Evolutionary conservation across 1,140 invertebrate species (phyloP).

Genomic region (Megalopta genalis): DNA sequence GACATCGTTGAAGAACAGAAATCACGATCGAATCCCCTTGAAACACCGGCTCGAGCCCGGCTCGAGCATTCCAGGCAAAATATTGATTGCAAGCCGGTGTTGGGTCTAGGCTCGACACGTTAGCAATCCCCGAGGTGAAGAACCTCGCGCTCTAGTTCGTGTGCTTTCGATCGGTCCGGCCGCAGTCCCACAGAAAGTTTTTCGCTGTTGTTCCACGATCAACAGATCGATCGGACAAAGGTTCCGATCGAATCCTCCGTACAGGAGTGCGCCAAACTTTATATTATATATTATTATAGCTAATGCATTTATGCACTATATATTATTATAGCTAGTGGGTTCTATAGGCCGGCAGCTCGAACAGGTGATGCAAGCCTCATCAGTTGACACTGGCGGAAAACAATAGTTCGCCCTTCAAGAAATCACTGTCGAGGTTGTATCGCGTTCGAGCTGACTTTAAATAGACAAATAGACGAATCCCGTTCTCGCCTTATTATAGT

Average conservation of each 20-base stretch:
- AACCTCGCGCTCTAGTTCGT: conserved; percentile 77
- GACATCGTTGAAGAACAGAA: neutral
- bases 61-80: conserved; percentile 61
- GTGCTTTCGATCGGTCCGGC: conserved; percentile 47
- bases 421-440: neutral
- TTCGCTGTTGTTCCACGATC: conserved; percentile 23
- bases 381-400: neutral
- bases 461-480: neutral
- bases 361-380: neutral
- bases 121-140: conserved; percentile 72
- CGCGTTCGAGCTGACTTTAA: neutral
- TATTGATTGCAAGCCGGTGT: conserved; percentile 72
- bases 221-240: neutral
- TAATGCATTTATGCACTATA: too few relatives aligned
- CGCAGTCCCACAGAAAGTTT: conserved; percentile 24
- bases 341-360: neutral
- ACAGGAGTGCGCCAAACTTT: too few relatives aligned
- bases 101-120: conserved; percentile 62
- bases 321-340: too few relatives aligned
- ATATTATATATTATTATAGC: too few relatives aligned
- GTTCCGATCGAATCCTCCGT: neutral
- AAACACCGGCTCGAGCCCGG: conserved; percentile 9
- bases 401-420: neutral
- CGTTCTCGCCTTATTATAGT: neutral
- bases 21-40: conserved; percentile 1